Percentiles rank a stretch among this genome's conserved stretches.
Conservation (phyloP, 2,797 vertebrate species). For the Gallinago stenura region DNA sequence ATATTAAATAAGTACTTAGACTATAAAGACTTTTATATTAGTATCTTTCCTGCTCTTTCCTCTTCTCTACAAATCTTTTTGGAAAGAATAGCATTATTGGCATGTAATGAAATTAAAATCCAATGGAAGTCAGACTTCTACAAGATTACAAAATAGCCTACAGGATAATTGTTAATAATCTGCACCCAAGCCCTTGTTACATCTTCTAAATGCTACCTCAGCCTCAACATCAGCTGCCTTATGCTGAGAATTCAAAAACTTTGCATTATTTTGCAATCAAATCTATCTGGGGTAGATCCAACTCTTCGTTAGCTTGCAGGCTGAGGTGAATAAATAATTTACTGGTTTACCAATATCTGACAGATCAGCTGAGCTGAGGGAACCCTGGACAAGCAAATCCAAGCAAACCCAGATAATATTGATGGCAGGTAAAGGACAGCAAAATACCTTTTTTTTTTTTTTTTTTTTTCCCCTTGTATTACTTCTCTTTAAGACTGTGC, state of each 20-base stretch:
- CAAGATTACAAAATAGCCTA: not conserved
- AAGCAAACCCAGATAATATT: constrained; percentile 19
- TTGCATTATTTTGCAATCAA: not conserved
- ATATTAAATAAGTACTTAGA: not conserved
- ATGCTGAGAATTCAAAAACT: not conserved
- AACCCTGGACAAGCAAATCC: not conserved
- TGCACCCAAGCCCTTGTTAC: not conserved
- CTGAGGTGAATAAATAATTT: constrained; percentile 4
- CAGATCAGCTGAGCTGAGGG: not conserved
- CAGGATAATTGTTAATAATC: not conserved
- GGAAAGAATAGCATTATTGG: not conserved
- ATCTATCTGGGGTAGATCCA: not conserved
- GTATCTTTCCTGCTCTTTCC: not conserved
- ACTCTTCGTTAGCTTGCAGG: not conserved
- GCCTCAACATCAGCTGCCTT: not conserved
- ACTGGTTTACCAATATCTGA: not conserved
- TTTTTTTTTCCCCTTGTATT: not conserved
- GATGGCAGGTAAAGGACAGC: not conserved
- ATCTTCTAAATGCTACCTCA: not conserved
- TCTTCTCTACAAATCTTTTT: not conserved
- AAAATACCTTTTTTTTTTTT: not conserved
- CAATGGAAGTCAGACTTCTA: not conserved
- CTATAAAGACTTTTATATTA: not conserved
- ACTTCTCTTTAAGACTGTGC: not conserved
- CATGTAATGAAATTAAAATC: not conserved